Evolutionary conservation across 1,140 invertebrate genomes (phyloP).

Genomic region (Dysdera silvatica): DNA sequence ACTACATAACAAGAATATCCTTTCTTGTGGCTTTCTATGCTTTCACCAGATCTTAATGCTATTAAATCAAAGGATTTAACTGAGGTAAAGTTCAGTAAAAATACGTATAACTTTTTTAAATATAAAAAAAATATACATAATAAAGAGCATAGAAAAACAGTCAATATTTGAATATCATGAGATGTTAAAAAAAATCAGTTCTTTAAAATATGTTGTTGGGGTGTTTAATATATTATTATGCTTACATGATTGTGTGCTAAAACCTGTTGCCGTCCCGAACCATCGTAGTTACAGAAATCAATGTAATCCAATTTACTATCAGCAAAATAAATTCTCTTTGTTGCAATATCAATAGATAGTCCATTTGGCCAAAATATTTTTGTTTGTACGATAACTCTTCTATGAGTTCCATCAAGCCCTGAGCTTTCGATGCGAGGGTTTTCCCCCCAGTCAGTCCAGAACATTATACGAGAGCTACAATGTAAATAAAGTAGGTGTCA

Average conservation of each 20-base stretch:
- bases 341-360: slow-evolving; percentile 87
- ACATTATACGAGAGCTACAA: slow-evolving; percentile 65
- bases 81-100: background rate
- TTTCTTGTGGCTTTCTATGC: too few species aligned
- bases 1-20: too few species aligned
- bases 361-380: slow-evolving; percentile 99
- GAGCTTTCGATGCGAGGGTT: slow-evolving; percentile 91
- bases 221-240: background rate
- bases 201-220: slow-evolving; percentile 2
- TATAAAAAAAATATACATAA: background rate
- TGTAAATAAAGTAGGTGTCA: too few species aligned
- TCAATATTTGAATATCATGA: background rate
- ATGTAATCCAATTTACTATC: slow-evolving; percentile 97
- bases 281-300: slow-evolving; percentile 96
- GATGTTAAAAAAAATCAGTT: background rate
- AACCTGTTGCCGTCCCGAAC: slow-evolving; percentile 71
- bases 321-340: slow-evolving; percentile 89
- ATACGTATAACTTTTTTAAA: background rate
- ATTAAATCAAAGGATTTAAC: too few species aligned
- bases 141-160: background rate
- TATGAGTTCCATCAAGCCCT: slow-evolving; percentile 86
- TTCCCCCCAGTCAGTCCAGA: slow-evolving; percentile 98
- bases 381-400: slow-evolving; percentile 79
- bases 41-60: too few species aligned
- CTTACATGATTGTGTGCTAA: slow-evolving; percentile 47